Evolutionary conservation across 2,113 vertebrate genomes (phyloP).

Genomic region (Urocynchramus pylzowi): DNA sequence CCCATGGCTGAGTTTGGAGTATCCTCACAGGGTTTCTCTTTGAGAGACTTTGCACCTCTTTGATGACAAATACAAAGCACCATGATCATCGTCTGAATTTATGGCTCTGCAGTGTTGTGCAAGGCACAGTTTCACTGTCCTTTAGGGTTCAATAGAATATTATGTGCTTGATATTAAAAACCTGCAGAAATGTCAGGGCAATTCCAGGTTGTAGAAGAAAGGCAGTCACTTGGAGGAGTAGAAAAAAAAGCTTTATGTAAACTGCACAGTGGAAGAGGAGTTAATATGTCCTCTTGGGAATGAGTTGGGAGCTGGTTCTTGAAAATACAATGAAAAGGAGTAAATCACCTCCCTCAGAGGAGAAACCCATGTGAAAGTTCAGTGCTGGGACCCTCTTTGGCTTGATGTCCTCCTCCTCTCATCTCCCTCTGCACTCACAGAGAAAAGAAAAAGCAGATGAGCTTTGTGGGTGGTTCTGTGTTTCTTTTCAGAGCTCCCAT

Average conservation of each 20-base stretch:
- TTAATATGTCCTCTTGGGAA: neutral
- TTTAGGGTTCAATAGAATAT: neutral
- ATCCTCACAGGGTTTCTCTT: neutral
- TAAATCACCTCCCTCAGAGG: neutral
- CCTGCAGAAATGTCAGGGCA: neutral
- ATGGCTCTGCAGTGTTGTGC: neutral
- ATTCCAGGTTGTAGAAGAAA: neutral
- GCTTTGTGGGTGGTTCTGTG: neutral
- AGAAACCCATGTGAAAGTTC: neutral
- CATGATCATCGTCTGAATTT: neutral
- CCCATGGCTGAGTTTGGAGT: neutral
- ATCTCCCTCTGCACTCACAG: neutral
- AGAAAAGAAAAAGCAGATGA: neutral
- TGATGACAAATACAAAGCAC: neutral
- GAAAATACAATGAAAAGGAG: neutral
- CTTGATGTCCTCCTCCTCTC: neutral
- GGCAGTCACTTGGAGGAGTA: neutral
- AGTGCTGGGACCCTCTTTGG: neutral
- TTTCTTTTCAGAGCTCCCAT: neutral
- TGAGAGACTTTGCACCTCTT: neutral
- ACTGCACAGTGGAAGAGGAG: neutral
- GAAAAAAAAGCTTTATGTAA: neutral
- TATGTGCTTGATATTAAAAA: neutral
- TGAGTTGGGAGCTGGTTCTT: neutral
- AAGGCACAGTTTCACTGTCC: neutral